Percentiles rank a stretch among this genome's conserved stretches.
Evolutionary conservation across 2,888 invertebrate species (phyloP).

Genomic region (Digitonthophagus gazella): DNA sequence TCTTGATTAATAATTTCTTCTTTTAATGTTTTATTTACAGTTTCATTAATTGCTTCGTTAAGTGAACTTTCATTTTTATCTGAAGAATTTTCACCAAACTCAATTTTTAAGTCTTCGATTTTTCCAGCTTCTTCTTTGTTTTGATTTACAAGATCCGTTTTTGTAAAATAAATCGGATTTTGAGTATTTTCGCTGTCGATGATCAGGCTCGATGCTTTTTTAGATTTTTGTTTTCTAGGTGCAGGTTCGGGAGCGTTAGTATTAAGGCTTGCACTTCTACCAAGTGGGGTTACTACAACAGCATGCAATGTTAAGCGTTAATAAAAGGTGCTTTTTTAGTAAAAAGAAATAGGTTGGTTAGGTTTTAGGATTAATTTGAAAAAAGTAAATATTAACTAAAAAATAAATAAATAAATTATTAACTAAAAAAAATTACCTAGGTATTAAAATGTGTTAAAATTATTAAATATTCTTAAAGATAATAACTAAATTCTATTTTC

Average conservation of each 20-base stretch:
- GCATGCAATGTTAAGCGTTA: conserved; percentile 43
- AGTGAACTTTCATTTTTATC: background rate
- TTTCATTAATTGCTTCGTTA: background rate
- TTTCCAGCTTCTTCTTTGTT: background rate
- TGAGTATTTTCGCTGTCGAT: background rate
- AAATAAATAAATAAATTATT: no score
- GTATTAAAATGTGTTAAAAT: no score
- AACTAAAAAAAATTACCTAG: no score
- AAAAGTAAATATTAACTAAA: background rate
- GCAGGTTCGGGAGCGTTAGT: conserved; percentile 24
- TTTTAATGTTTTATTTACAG: background rate
- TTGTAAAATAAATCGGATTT: background rate
- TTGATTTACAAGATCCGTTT: background rate
- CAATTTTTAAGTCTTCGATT: background rate
- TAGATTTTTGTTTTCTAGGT: conserved; percentile 21
- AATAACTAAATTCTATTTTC: no score
- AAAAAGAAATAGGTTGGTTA: background rate
- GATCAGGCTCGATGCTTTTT: conserved; percentile 1
- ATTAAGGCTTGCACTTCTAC: conserved; percentile 15
- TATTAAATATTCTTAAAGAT: no score
- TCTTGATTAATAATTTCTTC: background rate
- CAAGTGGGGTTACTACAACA: conserved; percentile 32
- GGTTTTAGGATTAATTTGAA: no score
- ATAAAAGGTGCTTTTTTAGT: conserved; percentile 10
- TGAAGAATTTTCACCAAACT: background rate